phyloP scores from a whole-genome alignment of 2,797 vertebrate species.

The Hirundo rustica region DNA sequence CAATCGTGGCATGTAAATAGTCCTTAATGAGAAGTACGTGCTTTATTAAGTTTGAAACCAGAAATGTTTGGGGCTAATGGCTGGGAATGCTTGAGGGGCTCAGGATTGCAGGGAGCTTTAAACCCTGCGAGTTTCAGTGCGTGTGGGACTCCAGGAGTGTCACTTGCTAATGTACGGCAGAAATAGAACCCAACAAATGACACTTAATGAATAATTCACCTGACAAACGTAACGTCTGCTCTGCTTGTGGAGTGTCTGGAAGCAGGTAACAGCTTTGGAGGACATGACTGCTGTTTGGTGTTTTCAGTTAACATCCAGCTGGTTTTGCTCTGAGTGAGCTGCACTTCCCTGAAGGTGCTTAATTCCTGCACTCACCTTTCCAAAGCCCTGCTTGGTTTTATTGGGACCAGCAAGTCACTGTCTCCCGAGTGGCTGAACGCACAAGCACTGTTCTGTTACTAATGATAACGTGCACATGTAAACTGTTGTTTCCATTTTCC shows the following conservation, averaged over 20 bases:
- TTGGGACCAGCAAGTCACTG: conserved; percentile 25
- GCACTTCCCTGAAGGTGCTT: conserved; percentile 37
- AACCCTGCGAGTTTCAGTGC: neutral
- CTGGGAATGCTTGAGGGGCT: conserved; percentile 37
- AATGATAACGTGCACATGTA: conserved; percentile 10
- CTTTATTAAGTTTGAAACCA: conserved; percentile 65
- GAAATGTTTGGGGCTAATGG: neutral
- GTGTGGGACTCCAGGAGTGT: conserved; percentile 9
- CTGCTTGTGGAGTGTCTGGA: conserved; percentile 44
- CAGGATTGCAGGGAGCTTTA: neutral
- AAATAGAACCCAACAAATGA: neutral
- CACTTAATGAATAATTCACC: neutral
- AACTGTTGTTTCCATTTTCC: conserved; percentile 61
- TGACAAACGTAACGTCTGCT: conserved; percentile 21
- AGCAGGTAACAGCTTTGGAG: conserved; percentile 38
- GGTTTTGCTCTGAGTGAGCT: neutral
- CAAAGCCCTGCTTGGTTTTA: conserved; percentile 22
- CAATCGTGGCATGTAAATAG: conserved; percentile 76
- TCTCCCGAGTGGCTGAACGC: conserved; percentile 49
- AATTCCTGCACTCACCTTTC: neutral
- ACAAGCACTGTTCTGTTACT: conserved; percentile 34
- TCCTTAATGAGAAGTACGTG: conserved; percentile 75
- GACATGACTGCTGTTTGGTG: neutral
- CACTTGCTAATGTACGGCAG: neutral
- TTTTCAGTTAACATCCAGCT: neutral